Evolutionary conservation across 2,888 invertebrate genomes (phyloP), one percentile per base, ranked within the genome.

Genomic region (Eledona agricola): DNA sequence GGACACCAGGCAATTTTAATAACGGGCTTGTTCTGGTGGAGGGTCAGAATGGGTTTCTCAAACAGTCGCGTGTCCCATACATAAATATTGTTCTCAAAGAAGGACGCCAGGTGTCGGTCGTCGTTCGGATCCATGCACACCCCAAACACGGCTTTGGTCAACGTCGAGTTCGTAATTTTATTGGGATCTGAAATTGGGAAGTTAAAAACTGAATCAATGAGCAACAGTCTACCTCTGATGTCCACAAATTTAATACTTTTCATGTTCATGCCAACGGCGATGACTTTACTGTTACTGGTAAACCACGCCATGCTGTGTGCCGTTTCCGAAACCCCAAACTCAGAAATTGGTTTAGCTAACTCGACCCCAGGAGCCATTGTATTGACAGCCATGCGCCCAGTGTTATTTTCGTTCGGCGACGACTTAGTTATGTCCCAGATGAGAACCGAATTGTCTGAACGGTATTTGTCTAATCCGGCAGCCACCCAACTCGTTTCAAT

Each of bases 61-160:
- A 95, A 88, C 67, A 87, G 87, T 46, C 96, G 80, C 32, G 88
- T 83, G 76, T 96, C 96, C 96, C 96, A 96, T 50, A 96, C 82
- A 57, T 85, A 85, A 49, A 93, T 86, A 65, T 87, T 86, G 69
- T 85, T 87, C 69, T 94, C 94, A 28, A 86, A 82, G 70, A 86
- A 92, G 23, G 95, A 92, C 40, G 94, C 93, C 9, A 96, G 72
- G 74, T 92, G 87, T 75, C 87, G 84, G 63, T 88, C 87, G 67
- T 83, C 85, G 71, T 85, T 83, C 1, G 90, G 88, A 74, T 94
- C 91, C 1, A 92, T 85, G 51, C 86, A 83, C 7, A 92, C 82
- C 31, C 93, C 94, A 75, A 87, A 86, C 20, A 95, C 93, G 53
- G 90, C 88, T 74, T 94, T 92, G 0, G 91, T 90, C 5, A 82